Evolutionary conservation across 2,797 vertebrate genomes (phyloP), one percentile per base, ranked within the genome.

Genomic region (Scyliorhinus canicula): DNA sequence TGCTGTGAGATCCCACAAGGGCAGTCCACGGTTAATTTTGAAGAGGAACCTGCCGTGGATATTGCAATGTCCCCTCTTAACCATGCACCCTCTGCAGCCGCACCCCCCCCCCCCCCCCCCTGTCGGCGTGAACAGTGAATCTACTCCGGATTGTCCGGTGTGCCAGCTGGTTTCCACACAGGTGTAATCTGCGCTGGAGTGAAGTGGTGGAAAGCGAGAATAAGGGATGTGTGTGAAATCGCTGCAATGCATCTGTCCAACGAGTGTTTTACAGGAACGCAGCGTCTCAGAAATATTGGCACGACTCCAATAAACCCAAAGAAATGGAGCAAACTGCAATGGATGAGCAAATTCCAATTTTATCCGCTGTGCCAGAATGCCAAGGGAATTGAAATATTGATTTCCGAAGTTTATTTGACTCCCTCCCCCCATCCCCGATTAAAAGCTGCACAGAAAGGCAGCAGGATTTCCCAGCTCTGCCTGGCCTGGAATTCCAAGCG

Each of bases 401-500:
- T 71, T 74, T 65, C 24, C 31, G 47, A 40, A 74, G 44, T 93
- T 12, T 31, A 91, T 44, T 63, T 91, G 67, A 52, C 16, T 69
- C 35, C 19, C 35, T 19, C 12, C 11, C 8, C 0, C 47, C 21
- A 0, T 14, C 16, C 11, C 69, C 69, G 52, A 88, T 67, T 28
- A 47, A 31, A 52, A 67, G n/a, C n/a, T n/a, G n/a, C n/a, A 28
- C 16, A 19, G 52, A 35, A 28, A 28, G 1, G 57, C 9, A 55
- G 60, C 63, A 28, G 63, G 91, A 47, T 65, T 57, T 88, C 52
- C 12, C 19, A 67, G 6, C 4, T 21, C 31, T 21, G 44, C 47
- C 28, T 71, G 71, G 67, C 69, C 93, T 52, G 93, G 67, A 94
- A 94, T 94, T 50, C 93, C 93, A 94, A 67, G 93, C 93, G 93